These are phyloP conservation scores for Cryptocephalus primarius DNA, from an alignment of 2,888 invertebrate species.

Conservation along the genomic window DNA sequence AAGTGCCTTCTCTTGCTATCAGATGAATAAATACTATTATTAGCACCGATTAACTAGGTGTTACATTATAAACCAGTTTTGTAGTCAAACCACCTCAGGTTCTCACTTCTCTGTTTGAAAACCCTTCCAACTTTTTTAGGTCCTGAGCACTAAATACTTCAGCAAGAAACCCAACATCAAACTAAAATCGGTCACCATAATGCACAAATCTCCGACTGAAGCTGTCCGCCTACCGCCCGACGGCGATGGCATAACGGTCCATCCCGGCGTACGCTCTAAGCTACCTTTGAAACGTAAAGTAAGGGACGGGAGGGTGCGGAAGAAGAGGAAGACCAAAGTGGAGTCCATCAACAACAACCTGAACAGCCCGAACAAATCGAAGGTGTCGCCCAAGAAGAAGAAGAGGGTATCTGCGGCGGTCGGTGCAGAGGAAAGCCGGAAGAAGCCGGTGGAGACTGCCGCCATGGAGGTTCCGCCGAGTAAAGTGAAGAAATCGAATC, in stretches of 20 bases:
- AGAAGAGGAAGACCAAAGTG: conserved; percentile 31
- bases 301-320: conserved; percentile 46
- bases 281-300: conserved; percentile 81
- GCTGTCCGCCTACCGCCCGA: conserved; percentile 68
- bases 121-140: conserved; percentile 39
- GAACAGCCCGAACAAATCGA: conserved; percentile 30
- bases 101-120: no score
- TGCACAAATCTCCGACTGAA: conserved; percentile 83
- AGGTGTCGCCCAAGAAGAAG: conserved; percentile 35
- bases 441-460: conserved; percentile 34
- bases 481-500: conserved; percentile 36
- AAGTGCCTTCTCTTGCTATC: no score
- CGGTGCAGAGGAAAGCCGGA: conserved; percentile 44
- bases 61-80: no score
- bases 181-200: conserved; percentile 77
- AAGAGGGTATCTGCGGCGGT: conserved; percentile 36
- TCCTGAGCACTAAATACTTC: conserved; percentile 68
- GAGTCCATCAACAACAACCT: conserved; percentile 25
- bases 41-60: no score
- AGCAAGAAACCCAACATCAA: conserved; percentile 72
- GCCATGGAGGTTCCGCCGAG: conserved; percentile 33
- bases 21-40: no score
- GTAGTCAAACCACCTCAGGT: no score
- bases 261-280: conserved; percentile 78
- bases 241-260: conserved; percentile 68